Evolutionary conservation across 2,888 invertebrate genomes (phyloP).

Genomic region (Spodoptera exigua): DNA sequence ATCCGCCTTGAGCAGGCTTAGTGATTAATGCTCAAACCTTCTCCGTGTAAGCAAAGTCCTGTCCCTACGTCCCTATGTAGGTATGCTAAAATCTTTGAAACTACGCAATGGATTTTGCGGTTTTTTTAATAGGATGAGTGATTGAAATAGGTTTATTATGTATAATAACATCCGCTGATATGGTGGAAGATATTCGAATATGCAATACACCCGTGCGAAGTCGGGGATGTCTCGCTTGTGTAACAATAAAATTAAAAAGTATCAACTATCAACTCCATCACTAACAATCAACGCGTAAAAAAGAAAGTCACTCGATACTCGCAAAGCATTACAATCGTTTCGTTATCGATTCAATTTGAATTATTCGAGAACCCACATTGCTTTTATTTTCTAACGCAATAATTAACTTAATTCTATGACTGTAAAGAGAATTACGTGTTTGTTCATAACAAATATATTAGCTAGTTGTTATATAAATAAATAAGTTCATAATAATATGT

Average conservation of each 20-base stretch:
- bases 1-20: too few relatives aligned
- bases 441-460: slow-evolving; percentile 10
- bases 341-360: slow-evolving; percentile 49
- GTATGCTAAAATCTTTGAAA: too few relatives aligned
- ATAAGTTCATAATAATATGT: slow-evolving; percentile 6
- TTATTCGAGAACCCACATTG: slow-evolving; percentile 40
- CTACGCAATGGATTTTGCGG: too few relatives aligned
- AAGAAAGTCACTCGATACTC: slow-evolving; percentile 54
- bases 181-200: too few relatives aligned
- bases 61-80: too few relatives aligned
- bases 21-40: too few relatives aligned
- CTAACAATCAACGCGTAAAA: slow-evolving; percentile 49
- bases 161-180: too few relatives aligned
- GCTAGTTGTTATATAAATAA: slow-evolving; percentile 9
- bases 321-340: slow-evolving; percentile 44
- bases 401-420: slow-evolving; percentile 48
- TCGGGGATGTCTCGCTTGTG: too few relatives aligned
- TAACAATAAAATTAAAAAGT: slow-evolving; percentile 32
- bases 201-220: too few relatives aligned
- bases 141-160: too few relatives aligned
- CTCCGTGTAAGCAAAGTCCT: too few relatives aligned
- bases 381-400: slow-evolving; percentile 44
- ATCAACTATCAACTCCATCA: slow-evolving; percentile 39
- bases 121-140: too few relatives aligned
- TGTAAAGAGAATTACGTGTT: slow-evolving; percentile 23